phyloP scores from a whole-genome alignment of 2,888 invertebrate species.

The Meliscaeva auricollis region DNA sequence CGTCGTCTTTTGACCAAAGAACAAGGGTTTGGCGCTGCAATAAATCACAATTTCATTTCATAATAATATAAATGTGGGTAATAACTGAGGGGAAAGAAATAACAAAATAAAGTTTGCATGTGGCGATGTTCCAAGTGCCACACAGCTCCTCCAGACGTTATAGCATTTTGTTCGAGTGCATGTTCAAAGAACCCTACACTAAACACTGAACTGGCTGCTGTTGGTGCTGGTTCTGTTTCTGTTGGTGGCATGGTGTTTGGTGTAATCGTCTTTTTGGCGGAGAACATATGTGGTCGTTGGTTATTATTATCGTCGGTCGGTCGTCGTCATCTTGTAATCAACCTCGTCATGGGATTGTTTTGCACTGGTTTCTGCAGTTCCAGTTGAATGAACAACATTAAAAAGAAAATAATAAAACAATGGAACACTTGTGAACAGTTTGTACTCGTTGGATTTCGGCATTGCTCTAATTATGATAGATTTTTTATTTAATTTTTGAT shows the following conservation, averaged over 20 bases:
- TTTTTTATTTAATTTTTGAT: no score
- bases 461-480: constrained; percentile 6
- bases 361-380: constrained; percentile 42
- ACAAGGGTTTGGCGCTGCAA: constrained; percentile 73
- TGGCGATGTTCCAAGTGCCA: constrained; percentile 62
- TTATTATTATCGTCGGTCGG: constrained; percentile 25
- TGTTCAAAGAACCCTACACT: constrained; percentile 54
- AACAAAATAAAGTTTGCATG: constrained; percentile 60
- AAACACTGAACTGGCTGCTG: constrained; percentile 19
- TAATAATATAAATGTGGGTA: constrained; percentile 58
- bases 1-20: constrained; percentile 32
- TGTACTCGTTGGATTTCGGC: constrained; percentile 1
- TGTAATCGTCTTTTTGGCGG: constrained; percentile 31
- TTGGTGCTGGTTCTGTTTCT: neutral
- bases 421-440: constrained; percentile 35
- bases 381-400: constrained; percentile 40
- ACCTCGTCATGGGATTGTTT: constrained; percentile 34
- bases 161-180: constrained; percentile 61
- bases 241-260: neutral
- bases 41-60: constrained; percentile 75
- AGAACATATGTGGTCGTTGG: constrained; percentile 21
- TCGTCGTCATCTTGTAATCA: constrained; percentile 28
- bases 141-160: constrained; percentile 43
- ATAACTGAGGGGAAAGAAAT: constrained; percentile 13
- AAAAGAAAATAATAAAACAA: constrained; percentile 19